Evolutionary conservation across 2,888 invertebrate species (phyloP), one percentile per base, ranked within the genome.

Genomic region (Ischnus inquisitorius): DNA sequence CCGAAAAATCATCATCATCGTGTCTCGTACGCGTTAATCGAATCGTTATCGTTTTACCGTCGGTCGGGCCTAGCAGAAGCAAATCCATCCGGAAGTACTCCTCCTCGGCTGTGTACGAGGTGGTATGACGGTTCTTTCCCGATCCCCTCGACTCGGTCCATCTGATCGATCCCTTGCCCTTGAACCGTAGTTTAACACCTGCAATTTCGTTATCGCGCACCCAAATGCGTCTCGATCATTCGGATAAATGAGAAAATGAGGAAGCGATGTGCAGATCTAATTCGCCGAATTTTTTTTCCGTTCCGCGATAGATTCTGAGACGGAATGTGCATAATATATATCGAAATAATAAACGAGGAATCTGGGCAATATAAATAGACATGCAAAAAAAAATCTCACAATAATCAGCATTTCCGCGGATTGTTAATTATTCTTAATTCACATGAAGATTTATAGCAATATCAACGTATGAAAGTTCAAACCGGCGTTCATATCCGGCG

Each of bases 11-110:
- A n/a, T 51, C 6, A 12, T 22, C 8, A 12, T 25, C 22, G 22
- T n/a, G 2, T 28, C 22, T 62, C 41, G 3, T 14, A 48, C 34
- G 4, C 12, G 34, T 57, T 8, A 34, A 22, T 78, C 19, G 6
- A 69, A 22, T 43, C n/a, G 14, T 28, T 60, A 16, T 28, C 25
- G 6, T 28, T 25, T 28, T 60, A 60, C 57, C 57, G 54, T 54
- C 22, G 1, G 22, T 95, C 90, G 96, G 96, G 69, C 97, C 96
- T 71, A 96, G 91, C 81, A 96, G 91, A 92, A 96, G 96, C 90
- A 96, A 96, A 87, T 96, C 95, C 87, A 96, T 96, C 91, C 96
- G 95, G 90, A 97, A 97, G 90, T 97, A 97, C 89, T 96, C 96
- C 89, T 97, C 97, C 90, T 95, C 95, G 3, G 96, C 96, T 12